Evolutionary conservation across 2,113 vertebrate genomes (phyloP).

Genomic region (Numenius arquata): DNA sequence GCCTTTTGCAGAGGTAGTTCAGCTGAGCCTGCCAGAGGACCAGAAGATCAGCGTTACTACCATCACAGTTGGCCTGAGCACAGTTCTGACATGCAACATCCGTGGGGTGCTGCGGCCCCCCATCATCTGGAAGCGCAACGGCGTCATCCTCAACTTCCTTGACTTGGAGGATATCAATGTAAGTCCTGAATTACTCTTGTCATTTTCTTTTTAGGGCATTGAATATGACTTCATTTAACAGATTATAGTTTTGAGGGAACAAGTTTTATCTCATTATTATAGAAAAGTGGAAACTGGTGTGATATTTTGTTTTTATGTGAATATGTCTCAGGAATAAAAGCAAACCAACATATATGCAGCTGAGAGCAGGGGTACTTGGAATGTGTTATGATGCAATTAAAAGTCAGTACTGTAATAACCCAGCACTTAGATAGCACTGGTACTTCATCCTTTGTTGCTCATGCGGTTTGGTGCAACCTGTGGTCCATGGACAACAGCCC

Average conservation of each 20-base stretch:
- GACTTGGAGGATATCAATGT: conserved; percentile 95
- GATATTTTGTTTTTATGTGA: background rate
- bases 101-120: conserved; percentile 87
- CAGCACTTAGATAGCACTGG: background rate
- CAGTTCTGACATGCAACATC: conserved; percentile 86
- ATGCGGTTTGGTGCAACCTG: background rate
- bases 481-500: background rate
- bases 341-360: fast-evolving
- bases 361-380: background rate
- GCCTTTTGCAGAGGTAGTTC: conserved; percentile 85
- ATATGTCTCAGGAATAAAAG: background rate
- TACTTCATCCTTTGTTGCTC: background rate
- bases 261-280: background rate
- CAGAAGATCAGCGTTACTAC: conserved; percentile 81
- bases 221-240: background rate
- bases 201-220: background rate
- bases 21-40: conserved; percentile 84
- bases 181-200: conserved; percentile 4
- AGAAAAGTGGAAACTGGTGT: background rate
- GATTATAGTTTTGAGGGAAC: background rate
- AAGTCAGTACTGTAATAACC: background rate
- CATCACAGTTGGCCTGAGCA: conserved; percentile 90
- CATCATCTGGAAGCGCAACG: conserved; percentile 93
- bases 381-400: background rate
- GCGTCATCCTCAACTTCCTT: conserved; percentile 87